These are phyloP conservation scores for Picus viridis DNA, from an alignment of 2,797 vertebrate species.

Conservation along the genomic window DNA sequence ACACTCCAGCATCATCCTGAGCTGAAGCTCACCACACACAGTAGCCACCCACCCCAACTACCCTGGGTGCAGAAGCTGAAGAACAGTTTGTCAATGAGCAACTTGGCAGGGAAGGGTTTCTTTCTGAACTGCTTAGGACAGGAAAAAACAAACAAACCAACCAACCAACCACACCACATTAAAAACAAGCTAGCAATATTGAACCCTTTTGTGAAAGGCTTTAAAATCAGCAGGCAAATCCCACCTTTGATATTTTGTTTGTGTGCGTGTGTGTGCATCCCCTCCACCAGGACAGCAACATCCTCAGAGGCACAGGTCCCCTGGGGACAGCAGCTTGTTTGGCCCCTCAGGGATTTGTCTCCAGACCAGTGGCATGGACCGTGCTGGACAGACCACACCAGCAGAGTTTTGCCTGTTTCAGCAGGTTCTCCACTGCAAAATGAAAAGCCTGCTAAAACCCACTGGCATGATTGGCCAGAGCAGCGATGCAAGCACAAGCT, in stretches of 20 bases:
- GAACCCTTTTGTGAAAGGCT: background rate
- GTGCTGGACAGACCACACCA: fast-evolving
- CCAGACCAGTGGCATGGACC: fast-evolving
- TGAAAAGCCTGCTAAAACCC: background rate
- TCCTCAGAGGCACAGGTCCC: background rate
- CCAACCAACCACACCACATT: too few species aligned
- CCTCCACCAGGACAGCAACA: background rate
- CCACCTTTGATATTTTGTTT: background rate
- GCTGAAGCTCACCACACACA: background rate
- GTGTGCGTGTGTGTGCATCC: too few species aligned
- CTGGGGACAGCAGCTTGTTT: background rate
- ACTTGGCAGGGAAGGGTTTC: background rate
- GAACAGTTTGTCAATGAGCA: background rate
- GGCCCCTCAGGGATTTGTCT: background rate
- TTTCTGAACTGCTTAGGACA: background rate
- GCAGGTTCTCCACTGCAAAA: background rate
- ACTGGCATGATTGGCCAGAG: fast-evolving
- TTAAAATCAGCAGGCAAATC: background rate
- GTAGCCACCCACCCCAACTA: background rate
- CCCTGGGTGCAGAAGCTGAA: background rate
- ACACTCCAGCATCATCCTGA: background rate
- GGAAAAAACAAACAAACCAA: background rate
- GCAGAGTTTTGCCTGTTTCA: background rate
- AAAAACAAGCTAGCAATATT: background rate
- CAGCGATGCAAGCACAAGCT: background rate